phyloP scores from a whole-genome alignment of 1,140 invertebrate species.

The Diploscapter pachys region DNA sequence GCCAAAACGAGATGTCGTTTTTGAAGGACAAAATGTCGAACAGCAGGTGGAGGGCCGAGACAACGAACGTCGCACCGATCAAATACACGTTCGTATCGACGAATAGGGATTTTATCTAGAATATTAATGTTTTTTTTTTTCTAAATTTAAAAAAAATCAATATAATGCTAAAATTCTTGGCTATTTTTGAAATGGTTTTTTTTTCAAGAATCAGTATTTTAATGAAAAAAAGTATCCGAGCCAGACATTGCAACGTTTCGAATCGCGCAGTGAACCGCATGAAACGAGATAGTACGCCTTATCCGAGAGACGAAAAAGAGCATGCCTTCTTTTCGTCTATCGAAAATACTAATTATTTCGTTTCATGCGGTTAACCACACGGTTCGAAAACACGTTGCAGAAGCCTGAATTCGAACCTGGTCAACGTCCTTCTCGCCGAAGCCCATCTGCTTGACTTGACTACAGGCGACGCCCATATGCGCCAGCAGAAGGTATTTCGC shows the following conservation, averaged over 20 bases:
- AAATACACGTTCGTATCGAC: slow-evolving; percentile 90
- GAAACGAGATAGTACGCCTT: not conserved
- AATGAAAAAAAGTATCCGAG: too few species aligned
- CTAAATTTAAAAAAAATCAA: too few species aligned
- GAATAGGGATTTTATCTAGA: slow-evolving; percentile 80
- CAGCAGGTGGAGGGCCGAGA: slow-evolving; percentile 84
- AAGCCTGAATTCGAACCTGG: slow-evolving; percentile 65
- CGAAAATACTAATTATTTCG: too few species aligned
- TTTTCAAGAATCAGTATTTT: too few species aligned
- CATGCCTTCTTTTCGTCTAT: too few species aligned
- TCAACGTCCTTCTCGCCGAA: slow-evolving; percentile 90
- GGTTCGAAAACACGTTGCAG: too few species aligned
- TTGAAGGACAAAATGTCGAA: slow-evolving; percentile 97
- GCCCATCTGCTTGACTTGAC: slow-evolving; percentile 63
- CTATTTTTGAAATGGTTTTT: too few species aligned
- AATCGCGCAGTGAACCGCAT: not conserved
- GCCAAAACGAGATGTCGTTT: slow-evolving; percentile 95
- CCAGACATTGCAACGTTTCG: too few species aligned
- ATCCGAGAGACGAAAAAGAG: not conserved
- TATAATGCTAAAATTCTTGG: too few species aligned
- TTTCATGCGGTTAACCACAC: too few species aligned
- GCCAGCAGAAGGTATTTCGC: slow-evolving; percentile 41
- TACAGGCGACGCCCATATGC: slow-evolving; percentile 15
- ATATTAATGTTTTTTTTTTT: not conserved
- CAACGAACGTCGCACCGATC: slow-evolving; percentile 82